A percentile compares a stretch with the other conserved stretches of the same genome.
phyloP scores from a whole-genome alignment of 1,140 invertebrate species.

The Listronotus oregonensis region DNA sequence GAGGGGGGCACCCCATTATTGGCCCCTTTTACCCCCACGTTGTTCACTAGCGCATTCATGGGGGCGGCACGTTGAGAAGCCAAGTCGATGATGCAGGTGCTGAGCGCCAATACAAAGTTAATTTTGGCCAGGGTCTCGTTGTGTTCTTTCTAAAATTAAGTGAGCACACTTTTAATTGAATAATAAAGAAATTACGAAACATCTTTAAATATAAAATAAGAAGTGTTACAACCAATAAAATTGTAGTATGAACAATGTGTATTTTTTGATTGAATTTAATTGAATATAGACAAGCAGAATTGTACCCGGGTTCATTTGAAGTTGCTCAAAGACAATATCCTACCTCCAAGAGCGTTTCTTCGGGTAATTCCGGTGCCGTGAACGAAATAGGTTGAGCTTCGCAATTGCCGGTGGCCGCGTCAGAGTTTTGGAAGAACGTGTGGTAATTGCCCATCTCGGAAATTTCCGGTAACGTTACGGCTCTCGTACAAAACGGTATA shows the following conservation, averaged over 20 bases:
- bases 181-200: too few species aligned
- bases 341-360: constrained; percentile 92
- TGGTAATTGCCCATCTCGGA: constrained; percentile 68
- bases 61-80: constrained; percentile 78
- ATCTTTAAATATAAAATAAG: too few species aligned
- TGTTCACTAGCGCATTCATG: constrained; percentile 63
- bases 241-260: too few species aligned
- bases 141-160: constrained; percentile 74
- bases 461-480: constrained; percentile 78
- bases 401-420: constrained; percentile 55
- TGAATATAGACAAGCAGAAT: too few species aligned
- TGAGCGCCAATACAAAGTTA: constrained; percentile 89
- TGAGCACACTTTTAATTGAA: too few species aligned
- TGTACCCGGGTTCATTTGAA: too few species aligned
- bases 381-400: constrained; percentile 75
- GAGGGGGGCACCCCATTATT: constrained; percentile 55
- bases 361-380: constrained; percentile 86
- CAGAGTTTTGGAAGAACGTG: constrained; percentile 58
- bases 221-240: too few species aligned
- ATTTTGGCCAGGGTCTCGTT: constrained; percentile 92
- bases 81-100: constrained; percentile 88
- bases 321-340: constrained; percentile 50
- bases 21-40: constrained; percentile 40
- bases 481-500: constrained; percentile 71
- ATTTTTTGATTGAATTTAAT: too few species aligned